phyloP scores from a whole-genome alignment of 2,888 invertebrate genomes.

The Leucophenga maculata region DNA sequence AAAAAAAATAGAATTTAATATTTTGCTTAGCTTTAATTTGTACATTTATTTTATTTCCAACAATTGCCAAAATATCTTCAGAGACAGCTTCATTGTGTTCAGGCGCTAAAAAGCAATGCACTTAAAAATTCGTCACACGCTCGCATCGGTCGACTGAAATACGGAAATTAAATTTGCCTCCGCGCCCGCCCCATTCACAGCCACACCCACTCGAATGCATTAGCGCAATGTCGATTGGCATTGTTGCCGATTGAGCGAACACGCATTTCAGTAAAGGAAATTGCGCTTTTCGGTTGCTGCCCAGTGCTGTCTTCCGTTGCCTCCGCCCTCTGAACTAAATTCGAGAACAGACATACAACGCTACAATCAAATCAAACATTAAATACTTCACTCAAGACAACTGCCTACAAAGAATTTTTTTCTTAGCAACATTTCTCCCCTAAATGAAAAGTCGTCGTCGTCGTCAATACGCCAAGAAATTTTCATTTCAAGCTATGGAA shows the following conservation, averaged over 20 bases:
- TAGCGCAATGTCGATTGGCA: constrained; percentile 22
- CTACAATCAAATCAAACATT: too few species aligned
- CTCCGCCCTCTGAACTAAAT: background rate
- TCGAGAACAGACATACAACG: too few species aligned
- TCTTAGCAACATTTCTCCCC: background rate
- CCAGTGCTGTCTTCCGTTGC: background rate
- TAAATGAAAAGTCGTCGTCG: background rate
- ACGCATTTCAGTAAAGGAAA: constrained; percentile 34
- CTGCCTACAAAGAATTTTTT: constrained; percentile 14
- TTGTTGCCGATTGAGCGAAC: constrained; percentile 38
- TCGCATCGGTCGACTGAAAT: constrained; percentile 37
- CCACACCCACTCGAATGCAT: constrained; percentile 29
- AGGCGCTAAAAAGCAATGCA: constrained; percentile 37
- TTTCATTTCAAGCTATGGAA: constrained; percentile 19
- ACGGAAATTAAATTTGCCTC: constrained; percentile 45
- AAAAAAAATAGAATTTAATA: background rate
- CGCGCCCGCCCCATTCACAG: constrained; percentile 16
- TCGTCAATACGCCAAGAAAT: background rate
- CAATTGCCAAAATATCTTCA: background rate
- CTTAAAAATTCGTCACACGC: constrained; percentile 63
- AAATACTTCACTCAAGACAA: constrained; percentile 21
- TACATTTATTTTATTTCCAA: background rate
- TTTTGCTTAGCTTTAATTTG: background rate
- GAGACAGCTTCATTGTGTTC: background rate
- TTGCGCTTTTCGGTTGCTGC: constrained; percentile 24